Evolutionary conservation across 2,113 vertebrate species (phyloP).

Genomic region (Telmatochromis brichardi): DNA sequence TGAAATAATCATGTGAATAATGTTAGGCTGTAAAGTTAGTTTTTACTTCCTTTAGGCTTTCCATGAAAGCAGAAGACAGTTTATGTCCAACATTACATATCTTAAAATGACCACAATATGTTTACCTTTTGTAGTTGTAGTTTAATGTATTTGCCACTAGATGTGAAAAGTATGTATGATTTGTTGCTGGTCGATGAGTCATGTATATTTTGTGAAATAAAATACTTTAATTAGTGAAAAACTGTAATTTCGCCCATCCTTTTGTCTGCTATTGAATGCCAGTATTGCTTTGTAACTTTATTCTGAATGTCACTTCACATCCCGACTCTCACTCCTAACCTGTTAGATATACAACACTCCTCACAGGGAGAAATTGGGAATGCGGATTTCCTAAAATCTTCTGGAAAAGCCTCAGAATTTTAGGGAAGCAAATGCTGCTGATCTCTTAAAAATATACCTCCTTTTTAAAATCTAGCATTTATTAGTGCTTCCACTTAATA

Average conservation of each 20-base stretch:
- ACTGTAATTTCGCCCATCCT: rapidly evolving
- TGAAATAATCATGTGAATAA: not conserved
- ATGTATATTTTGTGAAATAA: not conserved
- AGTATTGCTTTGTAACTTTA: not conserved
- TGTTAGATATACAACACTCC: not conserved
- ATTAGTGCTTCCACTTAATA: not conserved
- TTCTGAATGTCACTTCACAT: not conserved
- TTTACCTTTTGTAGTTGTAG: not conserved
- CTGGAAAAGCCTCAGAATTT: not conserved
- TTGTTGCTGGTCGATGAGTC: constrained; percentile 55
- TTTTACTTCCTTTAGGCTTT: not conserved
- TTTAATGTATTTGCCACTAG: not conserved
- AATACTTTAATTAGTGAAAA: not conserved
- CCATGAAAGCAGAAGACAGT: not conserved
- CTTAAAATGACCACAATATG: not conserved
- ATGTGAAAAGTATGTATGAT: not conserved
- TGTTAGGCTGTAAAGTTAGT: not conserved
- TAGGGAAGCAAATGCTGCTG: not conserved
- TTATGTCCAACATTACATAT: not conserved
- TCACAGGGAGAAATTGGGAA: not conserved
- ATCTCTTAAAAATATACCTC: not conserved
- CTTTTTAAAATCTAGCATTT: not conserved
- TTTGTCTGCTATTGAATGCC: not conserved
- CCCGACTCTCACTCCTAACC: not conserved
- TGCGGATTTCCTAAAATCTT: not conserved